Conservation (phyloP, 1,140 invertebrate species). For the Hydropsyche tenuis region DNA sequence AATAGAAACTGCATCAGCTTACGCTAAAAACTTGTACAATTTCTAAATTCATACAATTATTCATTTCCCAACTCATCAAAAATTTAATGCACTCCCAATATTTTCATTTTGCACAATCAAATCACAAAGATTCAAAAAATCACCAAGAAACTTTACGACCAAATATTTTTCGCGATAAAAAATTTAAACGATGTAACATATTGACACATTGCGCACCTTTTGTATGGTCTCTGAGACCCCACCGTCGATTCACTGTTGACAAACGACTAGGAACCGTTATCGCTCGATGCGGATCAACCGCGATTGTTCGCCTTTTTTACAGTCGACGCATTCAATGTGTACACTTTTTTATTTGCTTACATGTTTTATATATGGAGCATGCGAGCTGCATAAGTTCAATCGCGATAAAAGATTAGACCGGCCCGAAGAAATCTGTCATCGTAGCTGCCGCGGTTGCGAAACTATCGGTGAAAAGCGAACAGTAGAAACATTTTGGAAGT, state of each 20-base stretch:
- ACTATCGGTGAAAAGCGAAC: neutral
- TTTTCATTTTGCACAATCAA: too few species aligned
- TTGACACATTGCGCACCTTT: too few species aligned
- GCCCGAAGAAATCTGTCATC: slow-evolving; percentile 33
- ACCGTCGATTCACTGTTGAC: neutral
- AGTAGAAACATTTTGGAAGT: too few species aligned
- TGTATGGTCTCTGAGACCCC: neutral
- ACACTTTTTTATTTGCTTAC: slow-evolving; percentile 16
- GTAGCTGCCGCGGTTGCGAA: slow-evolving; percentile 5
- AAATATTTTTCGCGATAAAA: too few species aligned
- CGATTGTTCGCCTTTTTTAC: slow-evolving; percentile 23
- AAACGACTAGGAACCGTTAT: slow-evolving; percentile 21
- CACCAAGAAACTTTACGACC: too few species aligned
- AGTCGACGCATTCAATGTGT: neutral
- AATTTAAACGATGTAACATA: too few species aligned
- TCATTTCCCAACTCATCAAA: too few species aligned
- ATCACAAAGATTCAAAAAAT: too few species aligned
- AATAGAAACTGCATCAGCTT: too few species aligned
- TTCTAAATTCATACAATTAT: too few species aligned
- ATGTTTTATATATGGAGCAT: neutral
- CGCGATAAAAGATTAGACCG: slow-evolving; percentile 20
- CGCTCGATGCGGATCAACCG: slow-evolving; percentile 22
- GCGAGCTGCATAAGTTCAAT: slow-evolving; percentile 24
- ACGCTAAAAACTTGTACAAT: too few species aligned
- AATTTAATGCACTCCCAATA: too few species aligned